Base-by-base conservation (phyloP, 2,888 invertebrate species). In the Chymomyza fuscimana region DNA sequence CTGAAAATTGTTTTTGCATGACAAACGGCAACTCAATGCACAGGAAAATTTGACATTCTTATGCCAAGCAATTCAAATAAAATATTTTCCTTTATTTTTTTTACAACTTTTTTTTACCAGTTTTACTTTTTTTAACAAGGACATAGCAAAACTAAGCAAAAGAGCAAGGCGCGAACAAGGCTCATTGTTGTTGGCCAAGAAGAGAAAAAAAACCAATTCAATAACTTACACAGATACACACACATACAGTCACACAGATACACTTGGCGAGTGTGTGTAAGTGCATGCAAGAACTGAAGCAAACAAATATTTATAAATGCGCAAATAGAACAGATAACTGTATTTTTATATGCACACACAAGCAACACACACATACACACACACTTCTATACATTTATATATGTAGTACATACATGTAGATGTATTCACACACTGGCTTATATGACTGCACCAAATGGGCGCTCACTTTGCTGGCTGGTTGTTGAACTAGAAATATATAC, bases 321-420 rank as follows among this genome's bases (percentile, higher is more conserved):
- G 84, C 86, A 86, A 83, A 88, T 86, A 86, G 88, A 82, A 84
- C 84, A 86, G 88, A 86, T 86, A 88, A 88, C 86, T 82, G 87
- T 87, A 81, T 84, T 84, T 86, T 85, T 85, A 87, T 85, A 82
- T 87, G 80, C 79, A 82, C 79, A 82, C 69, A 50, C 66, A 75
- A 52, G 69, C 54, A 72, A 69, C 63, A 66, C 63, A 74, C 65
- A 70, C 64, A 71, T 67, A 73, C 40, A 51, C 71, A 76, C 63
- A 61, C 69, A 69, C 50, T 62, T 22, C 12, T 16, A n/a, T 1
- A 40, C 72, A 74, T 69, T 32, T 32, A 32, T 32, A 32, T 32
- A 32, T 32, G 32, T 32, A 32, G 32, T 32, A 32, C 66, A 25
- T 9, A 69, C 69, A 74, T 52, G 63, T 66, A 66, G 67, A 46